Base-by-base conservation (phyloP, 1,140 invertebrate species). In the Sycophila sp. region DNA sequence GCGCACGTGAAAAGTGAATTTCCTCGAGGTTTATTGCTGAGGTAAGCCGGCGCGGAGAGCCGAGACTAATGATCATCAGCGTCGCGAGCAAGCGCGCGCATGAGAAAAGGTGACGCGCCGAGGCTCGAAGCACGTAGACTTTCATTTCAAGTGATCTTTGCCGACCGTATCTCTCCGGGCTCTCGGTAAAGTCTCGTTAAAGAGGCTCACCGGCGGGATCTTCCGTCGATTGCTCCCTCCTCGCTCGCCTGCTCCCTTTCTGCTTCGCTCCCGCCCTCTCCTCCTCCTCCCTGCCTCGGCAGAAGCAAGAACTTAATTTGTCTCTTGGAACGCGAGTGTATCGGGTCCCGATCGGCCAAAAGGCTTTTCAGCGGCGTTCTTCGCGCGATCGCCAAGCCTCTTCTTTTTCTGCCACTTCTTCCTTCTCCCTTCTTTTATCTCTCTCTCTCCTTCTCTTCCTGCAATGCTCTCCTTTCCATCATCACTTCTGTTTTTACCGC, bases 261-360 rank as follows among this genome's bases (percentile, higher is more conserved):
- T 40, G 32, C 13, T 7, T 26, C 34, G 34, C 32, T 19, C 11
- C 8, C 2, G 32, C 32, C 13, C 24, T 8, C 49, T 3, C 49
- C 19, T 5, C 49, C 4, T 22, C 6, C 49, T 17, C 26, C 10
- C 49, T 59, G n/a, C 30, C 32, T 26, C 53, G 53, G 30, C 30
- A 76, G 69, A 72, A 74, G 76, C 78, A 82, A 84, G 80, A 83
- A 84, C 78, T 83, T 82, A 82, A 83, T 83, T 83, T 81, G 80
- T 82, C 81, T 81, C 76, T 68, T 76, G 77, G 80, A 81, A 83
- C 77, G 80, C 76, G 71, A 74, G 59, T 67, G 66, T 82, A 84
- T 84, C 76, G 75, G 74, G 69, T n/a, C n/a, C 53, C 71, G 73
- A 82, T 83, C 75, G 72, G 66, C 72, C 77, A 79, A 75, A 78